Percentiles rank a stretch among this genome's conserved stretches.
phyloP scores from a whole-genome alignment of 2,113 vertebrate genomes.

The Calonectris borealis region DNA sequence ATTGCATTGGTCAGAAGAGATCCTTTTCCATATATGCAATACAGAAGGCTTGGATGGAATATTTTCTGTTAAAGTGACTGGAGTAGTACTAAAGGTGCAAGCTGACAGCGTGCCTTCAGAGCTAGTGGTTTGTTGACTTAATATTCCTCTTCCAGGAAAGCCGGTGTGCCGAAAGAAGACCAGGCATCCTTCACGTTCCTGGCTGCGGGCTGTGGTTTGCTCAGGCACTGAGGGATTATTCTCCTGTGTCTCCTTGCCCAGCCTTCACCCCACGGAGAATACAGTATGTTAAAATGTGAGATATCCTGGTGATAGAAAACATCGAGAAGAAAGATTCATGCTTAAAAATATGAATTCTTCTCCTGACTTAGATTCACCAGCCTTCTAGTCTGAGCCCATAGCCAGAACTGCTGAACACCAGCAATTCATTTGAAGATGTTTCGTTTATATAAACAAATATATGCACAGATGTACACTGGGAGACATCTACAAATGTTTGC shows the following conservation, averaged over 20 bases:
- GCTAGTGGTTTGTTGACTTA: not conserved
- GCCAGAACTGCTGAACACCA: not conserved
- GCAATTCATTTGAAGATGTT: not conserved
- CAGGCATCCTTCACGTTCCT: not conserved
- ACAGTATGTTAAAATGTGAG: not conserved
- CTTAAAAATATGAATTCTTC: not conserved
- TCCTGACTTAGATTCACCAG: not conserved
- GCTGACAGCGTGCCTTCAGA: not conserved
- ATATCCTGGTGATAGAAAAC: not conserved
- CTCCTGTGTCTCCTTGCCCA: not conserved
- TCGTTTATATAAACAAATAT: not conserved
- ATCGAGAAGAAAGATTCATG: not conserved
- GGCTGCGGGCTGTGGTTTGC: not conserved
- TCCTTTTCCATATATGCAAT: not conserved
- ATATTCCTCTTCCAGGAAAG: not conserved
- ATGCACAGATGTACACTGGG: not conserved
- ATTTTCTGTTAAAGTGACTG: not conserved
- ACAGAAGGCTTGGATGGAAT: not conserved
- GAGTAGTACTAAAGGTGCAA: not conserved
- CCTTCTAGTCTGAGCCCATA: not conserved
- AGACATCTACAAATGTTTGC: not conserved
- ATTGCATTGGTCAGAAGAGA: not conserved
- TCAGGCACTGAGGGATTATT: not conserved
- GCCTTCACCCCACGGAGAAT: not conserved
- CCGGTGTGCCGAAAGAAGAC: accelerated